Evolutionary conservation across 2,888 invertebrate genomes (phyloP).

Genomic region (Meteorus colon): DNA sequence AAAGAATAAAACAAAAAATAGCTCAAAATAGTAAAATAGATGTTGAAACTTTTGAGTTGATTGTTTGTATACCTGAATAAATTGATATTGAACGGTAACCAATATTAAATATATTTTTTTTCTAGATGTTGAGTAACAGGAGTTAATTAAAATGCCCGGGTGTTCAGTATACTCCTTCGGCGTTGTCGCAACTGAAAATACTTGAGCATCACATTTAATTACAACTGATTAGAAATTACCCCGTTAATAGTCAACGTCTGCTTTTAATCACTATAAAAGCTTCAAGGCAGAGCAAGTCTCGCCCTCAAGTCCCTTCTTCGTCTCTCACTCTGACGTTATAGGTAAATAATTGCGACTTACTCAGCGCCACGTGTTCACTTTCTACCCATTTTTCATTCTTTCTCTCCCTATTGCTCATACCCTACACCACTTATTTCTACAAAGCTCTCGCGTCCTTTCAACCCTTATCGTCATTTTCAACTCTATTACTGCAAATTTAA

Average conservation of each 20-base stretch:
- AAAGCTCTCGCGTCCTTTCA: conserved; percentile 1
- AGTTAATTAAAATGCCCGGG: not conserved
- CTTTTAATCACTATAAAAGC: conserved; percentile 54
- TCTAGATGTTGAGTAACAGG: not conserved
- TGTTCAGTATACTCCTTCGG: not conserved
- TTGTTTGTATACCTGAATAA: too few species aligned
- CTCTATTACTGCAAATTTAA: conserved; percentile 15
- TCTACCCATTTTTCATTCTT: conserved; percentile 12
- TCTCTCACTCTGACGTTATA: not conserved
- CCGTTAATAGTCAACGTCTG: conserved; percentile 54
- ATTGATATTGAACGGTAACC: not conserved
- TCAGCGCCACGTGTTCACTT: conserved; percentile 14
- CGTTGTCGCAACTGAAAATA: not conserved
- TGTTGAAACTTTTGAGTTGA: too few species aligned
- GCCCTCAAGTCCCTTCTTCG: not conserved
- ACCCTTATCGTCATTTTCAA: conserved; percentile 8
- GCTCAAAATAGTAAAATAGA: too few species aligned
- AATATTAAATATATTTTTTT: not conserved
- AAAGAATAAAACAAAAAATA: not conserved
- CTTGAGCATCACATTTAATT: conserved; percentile 29
- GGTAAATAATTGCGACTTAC: conserved; percentile 24
- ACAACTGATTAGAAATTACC: conserved; percentile 58
- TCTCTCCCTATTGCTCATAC: not conserved
- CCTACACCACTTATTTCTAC: not conserved
- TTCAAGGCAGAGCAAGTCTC: conserved; percentile 28